Conservation (phyloP, 1,140 invertebrate genomes). For the Andrena cerasifolii region DNA sequence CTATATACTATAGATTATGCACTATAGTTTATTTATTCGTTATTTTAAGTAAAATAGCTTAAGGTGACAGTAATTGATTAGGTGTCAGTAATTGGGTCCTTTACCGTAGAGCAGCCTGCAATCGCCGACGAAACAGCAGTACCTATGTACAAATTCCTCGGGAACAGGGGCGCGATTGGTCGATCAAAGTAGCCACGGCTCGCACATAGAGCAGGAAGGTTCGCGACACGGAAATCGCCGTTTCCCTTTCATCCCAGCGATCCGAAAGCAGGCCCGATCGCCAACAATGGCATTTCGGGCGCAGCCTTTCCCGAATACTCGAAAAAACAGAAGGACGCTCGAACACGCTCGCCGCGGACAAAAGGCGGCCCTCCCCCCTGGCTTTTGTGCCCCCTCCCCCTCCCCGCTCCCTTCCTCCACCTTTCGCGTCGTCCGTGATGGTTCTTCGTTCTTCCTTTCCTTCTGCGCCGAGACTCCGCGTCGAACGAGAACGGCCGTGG, state of each 20-base stretch:
- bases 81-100: too few relatives aligned
- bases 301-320: conserved; percentile 8
- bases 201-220: too few relatives aligned
- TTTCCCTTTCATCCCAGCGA: background rate
- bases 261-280: background rate
- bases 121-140: too few relatives aligned
- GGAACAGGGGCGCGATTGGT: too few relatives aligned
- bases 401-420: background rate
- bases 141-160: too few relatives aligned
- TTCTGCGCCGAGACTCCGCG: background rate
- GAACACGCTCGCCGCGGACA: conserved; percentile 21
- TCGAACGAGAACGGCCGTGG: background rate
- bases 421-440: background rate
- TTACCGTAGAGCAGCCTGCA: too few relatives aligned
- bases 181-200: too few relatives aligned
- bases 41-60: too few relatives aligned
- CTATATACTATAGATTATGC: too few relatives aligned
- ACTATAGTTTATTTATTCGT: too few relatives aligned
- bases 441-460: background rate
- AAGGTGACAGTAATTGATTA: too few relatives aligned
- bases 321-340: conserved; percentile 42
- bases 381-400: background rate
- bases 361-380: conserved; percentile 25
- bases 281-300: conserved; percentile 25
- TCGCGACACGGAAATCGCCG: background rate